Percentiles rank a stretch among this genome's conserved stretches.
Evolutionary conservation across 2,113 vertebrate species (phyloP).

Genomic region (Xiphophorus maculatus): DNA sequence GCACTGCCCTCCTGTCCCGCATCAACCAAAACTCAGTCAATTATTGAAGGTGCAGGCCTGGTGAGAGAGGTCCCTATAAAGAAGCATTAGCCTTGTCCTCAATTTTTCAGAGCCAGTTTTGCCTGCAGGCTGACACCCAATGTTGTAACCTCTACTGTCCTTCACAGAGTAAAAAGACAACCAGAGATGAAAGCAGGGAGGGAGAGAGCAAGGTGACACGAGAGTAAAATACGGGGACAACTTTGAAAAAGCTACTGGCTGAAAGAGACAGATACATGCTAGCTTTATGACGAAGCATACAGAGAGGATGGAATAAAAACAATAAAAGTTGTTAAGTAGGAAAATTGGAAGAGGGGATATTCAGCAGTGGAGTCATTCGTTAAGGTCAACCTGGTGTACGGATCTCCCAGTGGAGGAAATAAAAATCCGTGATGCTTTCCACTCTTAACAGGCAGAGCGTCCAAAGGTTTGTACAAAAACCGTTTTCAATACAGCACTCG

Average conservation of each 20-base stretch:
- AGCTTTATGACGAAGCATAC: not conserved
- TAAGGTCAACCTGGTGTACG: constrained; percentile 44
- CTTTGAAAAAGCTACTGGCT: constrained; percentile 2
- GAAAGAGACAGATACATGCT: constrained; percentile 6
- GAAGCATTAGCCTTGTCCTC: constrained; percentile 5
- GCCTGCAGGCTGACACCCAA: constrained; percentile 27
- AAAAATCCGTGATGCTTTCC: constrained; percentile 31
- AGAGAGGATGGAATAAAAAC: not conserved
- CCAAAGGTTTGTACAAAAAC: not conserved
- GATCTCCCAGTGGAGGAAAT: constrained; percentile 19
- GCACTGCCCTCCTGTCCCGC: not conserved
- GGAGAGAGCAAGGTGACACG: not conserved
- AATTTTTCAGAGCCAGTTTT: constrained; percentile 15
- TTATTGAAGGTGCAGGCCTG: not conserved
- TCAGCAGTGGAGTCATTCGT: constrained; percentile 47
- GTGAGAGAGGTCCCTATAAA: not conserved
- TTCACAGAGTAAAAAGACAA: constrained; percentile 19
- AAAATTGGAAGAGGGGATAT: not conserved
- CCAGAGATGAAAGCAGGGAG: not conserved
- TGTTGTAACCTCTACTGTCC: constrained; percentile 49
- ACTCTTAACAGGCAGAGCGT: not conserved
- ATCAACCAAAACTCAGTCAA: not conserved
- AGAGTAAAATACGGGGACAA: constrained; percentile 4
- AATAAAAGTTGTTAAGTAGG: constrained; percentile 19
- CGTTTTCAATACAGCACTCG: not conserved